These are phyloP conservation scores for Anguilla marmorata DNA, from an alignment of 2,797 vertebrate genomes.

Conservation along the genomic window DNA sequence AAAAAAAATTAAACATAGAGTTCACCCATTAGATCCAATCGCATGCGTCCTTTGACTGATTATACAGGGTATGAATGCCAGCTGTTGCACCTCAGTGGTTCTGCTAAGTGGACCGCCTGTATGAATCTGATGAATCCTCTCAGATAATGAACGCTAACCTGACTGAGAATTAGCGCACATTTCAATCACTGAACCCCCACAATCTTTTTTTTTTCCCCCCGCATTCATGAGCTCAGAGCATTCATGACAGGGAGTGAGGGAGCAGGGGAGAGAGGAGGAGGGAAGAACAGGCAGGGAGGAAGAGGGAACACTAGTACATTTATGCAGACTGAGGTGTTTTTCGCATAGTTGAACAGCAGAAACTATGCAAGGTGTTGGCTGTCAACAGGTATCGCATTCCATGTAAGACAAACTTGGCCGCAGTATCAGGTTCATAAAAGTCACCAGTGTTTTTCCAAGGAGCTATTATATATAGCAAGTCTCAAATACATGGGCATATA, in stretches of 20 bases:
- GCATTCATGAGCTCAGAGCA: constrained; percentile 24
- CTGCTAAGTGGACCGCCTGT: constrained; percentile 44
- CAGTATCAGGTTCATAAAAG: constrained; percentile 43
- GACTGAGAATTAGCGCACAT: constrained; percentile 51
- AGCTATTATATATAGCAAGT: constrained; percentile 51
- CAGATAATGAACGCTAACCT: constrained; percentile 49
- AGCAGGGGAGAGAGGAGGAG: background rate
- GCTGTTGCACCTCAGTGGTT: constrained; percentile 38
- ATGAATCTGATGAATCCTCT: constrained; percentile 47
- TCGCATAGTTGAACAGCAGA: constrained; percentile 32
- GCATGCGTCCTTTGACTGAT: constrained; percentile 39
- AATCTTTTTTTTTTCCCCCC: background rate
- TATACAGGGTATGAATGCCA: constrained; percentile 44
- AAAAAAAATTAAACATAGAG: constrained; percentile 11
- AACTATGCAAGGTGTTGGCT: constrained; percentile 34
- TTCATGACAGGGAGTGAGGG: background rate
- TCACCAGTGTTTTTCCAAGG: constrained; percentile 48
- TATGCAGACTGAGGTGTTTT: constrained; percentile 27
- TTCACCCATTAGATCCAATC: constrained; percentile 39
- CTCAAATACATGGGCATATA: constrained; percentile 52
- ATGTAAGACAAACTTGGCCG: constrained; percentile 13
- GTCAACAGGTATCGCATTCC: constrained; percentile 55
- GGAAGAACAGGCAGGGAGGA: background rate
- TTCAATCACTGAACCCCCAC: constrained; percentile 48
- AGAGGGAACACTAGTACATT: constrained; percentile 17